Evolutionary conservation across 2,797 vertebrate species (phyloP), one percentile per base, ranked within the genome.

Genomic region (Antennarius maculatus): DNA sequence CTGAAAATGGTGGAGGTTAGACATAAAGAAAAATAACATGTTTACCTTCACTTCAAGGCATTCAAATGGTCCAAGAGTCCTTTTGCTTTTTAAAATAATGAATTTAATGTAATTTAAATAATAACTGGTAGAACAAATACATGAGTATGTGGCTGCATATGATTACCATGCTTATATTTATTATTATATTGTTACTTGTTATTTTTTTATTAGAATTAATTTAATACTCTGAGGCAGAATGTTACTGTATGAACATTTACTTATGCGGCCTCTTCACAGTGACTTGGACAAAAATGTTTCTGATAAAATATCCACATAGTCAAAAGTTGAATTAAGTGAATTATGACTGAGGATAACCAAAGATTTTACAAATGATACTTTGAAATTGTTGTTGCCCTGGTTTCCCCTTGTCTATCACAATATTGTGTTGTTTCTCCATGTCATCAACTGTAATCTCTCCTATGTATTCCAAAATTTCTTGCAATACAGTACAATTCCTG

Each of bases 351-450:
- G 71, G 74, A 80, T 69, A 82, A 80, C 27, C 34, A 34, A 64
- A 81, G 60, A 81, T 77, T 62, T 74, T 31, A 28, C 61, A 78
- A 79, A 73, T 82, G 74, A 71, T 79, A 82, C 84, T 81, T 84
- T 48, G 7, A 76, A 79, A 85, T 78, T 76, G 73, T 71, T 31
- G 54, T 49, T 48, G 61, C 47, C 66, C 62, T 64, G 37, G 60
- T 83, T 72, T 75, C 51, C 58, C 61, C 49, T 57, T 81, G 63
- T 80, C 82, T 68, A 71, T 72, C 65, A 79, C 84, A 73, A 80
- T 72, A 54, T 70, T 48, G 53, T 61, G 57, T 57, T 69, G 60
- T 71, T 59, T 74, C 51, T 50, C 51, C 5, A 3, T 70, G 61
- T 61, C 42, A 61, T 70, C 49, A 71, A 18, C 49, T 49, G 16